Evolutionary conservation across 2,797 vertebrate genomes (phyloP), one percentile per base, ranked within the genome.

Genomic region (Phalanger gymnotis): DNA sequence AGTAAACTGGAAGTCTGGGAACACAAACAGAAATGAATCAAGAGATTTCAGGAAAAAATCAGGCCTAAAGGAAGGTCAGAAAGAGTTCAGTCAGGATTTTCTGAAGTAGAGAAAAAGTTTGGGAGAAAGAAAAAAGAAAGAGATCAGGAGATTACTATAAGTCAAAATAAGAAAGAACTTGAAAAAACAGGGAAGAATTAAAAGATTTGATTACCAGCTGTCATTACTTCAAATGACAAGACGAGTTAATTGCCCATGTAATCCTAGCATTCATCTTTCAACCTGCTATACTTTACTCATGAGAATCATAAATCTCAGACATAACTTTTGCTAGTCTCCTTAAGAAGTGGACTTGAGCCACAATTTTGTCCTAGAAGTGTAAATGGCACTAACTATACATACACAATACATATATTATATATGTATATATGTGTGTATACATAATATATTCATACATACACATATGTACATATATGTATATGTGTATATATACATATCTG

Each of bases 181-280:
- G n/a, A 96, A 97, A 53, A 96, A 96, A 89, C 73, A 57, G 95
- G 66, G 90, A 95, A 95, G 95, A 96, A 96, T 97, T 95, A 95
- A 96, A 95, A 96, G 94, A 95, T 95, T 92, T 96, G 98, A 98
- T 98, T 98, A 97, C 96, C 95, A 97, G 97, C 97, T 98, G 97
- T 96, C 97, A 97, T 94, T 96, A 93, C 92, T 96, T 96, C 96
- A 96, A 53, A 34, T 91, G 97, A 97, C 95, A 97, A 96, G 94
- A 96, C 92, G 96, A 96, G 94, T 96, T 97, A 98, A 97, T 97
- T 97, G 95, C 94, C 96, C 55, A 0, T 97, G 95, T 96, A 96
- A 98, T 97, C 90, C 91, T 97, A 90, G 96, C 92, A 54, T 97
- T 57, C 97, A 96, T 97, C 97, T 97, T 96, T 91, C 93, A 61